A percentile compares a stretch with the other conserved stretches of the same genome.
Conservation (phyloP, 2,888 invertebrate species). For the Girardia tigrina region DNA sequence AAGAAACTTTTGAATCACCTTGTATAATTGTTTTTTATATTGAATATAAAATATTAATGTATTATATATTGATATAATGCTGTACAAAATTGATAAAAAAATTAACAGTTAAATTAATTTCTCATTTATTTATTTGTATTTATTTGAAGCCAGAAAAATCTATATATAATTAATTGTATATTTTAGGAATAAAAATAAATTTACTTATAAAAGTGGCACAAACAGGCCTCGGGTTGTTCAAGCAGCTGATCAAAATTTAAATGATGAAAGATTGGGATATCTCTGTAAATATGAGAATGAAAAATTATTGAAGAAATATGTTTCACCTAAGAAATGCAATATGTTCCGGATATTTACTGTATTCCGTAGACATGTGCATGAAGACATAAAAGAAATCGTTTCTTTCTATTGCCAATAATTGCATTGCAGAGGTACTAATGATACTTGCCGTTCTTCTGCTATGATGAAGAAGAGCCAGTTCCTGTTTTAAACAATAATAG, state of each 20-base stretch:
- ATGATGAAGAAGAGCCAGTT: conserved; percentile 44
- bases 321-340: conserved; percentile 40
- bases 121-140: too few species aligned
- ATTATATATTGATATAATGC: too few species aligned
- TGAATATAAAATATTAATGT: too few species aligned
- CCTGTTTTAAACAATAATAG: too few species aligned
- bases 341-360: conserved; percentile 44
- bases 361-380: conserved; percentile 41
- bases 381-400: conserved; percentile 48
- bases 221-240: background rate
- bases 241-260: background rate
- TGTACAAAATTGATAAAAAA: too few species aligned
- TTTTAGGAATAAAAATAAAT: too few species aligned
- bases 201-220: conserved; percentile 16
- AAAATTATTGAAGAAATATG: background rate
- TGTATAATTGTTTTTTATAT: too few species aligned
- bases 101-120: too few species aligned
- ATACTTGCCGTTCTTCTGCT: conserved; percentile 47
- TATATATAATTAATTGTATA: too few species aligned
- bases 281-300: background rate
- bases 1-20: too few species aligned
- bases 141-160: too few species aligned
- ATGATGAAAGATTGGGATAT: background rate
- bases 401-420: conserved; percentile 45
- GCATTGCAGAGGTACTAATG: conserved; percentile 44